Percentiles rank a stretch among this genome's conserved stretches.
Conservation (phyloP, 2,113 vertebrate species). For the Solenodon paradoxus region DNA sequence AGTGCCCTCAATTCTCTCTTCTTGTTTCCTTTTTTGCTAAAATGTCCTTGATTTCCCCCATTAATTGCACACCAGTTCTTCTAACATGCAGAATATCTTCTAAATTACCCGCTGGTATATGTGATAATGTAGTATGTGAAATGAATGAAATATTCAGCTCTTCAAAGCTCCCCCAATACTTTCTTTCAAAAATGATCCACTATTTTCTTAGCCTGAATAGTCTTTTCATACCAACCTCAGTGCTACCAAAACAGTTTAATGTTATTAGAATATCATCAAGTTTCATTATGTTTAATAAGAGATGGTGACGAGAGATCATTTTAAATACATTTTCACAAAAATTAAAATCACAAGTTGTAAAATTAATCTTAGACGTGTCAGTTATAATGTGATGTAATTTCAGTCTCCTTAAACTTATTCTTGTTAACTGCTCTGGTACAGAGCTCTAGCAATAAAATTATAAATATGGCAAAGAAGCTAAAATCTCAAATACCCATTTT, state of each 20-base stretch:
- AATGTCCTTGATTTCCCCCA: slow-evolving; percentile 17
- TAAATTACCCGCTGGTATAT: slow-evolving; percentile 29
- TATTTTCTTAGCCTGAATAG: slow-evolving; percentile 70
- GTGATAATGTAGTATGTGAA: slow-evolving; percentile 1
- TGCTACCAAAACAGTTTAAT: slow-evolving; percentile 77
- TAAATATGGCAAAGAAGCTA: slow-evolving; percentile 23
- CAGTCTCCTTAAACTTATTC: slow-evolving; percentile 69
- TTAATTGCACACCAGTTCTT: slow-evolving; percentile 43
- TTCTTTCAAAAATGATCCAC: slow-evolving; percentile 71
- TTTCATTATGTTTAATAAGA: slow-evolving; percentile 82
- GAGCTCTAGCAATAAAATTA: slow-evolving; percentile 12
- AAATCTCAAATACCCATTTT: slow-evolving; percentile 49
- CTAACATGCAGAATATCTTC: slow-evolving; percentile 33
- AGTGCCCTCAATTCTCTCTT: neutral
- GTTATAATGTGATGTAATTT: slow-evolving; percentile 77
- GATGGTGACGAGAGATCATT: slow-evolving; percentile 77
- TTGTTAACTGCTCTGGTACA: slow-evolving; percentile 57
- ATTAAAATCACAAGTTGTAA: slow-evolving; percentile 82
- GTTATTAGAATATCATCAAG: slow-evolving; percentile 79
- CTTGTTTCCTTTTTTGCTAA: slow-evolving; percentile 34
- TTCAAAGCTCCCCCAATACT: slow-evolving; percentile 58
- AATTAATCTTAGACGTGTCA: slow-evolving; percentile 79
- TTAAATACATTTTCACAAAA: slow-evolving; percentile 80
- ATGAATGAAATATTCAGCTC: slow-evolving; percentile 8
- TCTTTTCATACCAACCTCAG: slow-evolving; percentile 69